A percentile compares a stretch with the other conserved stretches of the same genome.
phyloP scores from a whole-genome alignment of 35 echinoderm and acorn worm genomes.

The Heliocidaris erythrogramma region DNA sequence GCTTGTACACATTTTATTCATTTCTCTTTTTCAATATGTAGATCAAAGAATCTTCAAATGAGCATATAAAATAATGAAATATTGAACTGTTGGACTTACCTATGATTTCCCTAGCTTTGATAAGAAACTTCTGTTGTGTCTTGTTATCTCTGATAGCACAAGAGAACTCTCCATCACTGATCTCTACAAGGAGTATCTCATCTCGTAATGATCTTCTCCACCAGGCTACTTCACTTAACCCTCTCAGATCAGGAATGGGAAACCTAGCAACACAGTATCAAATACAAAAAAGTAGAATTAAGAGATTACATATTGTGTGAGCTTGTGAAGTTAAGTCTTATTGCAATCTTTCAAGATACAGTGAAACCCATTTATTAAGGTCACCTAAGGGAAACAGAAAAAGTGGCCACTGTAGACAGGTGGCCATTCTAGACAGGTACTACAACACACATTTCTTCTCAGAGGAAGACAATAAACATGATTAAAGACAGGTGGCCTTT shows the following conservation, averaged over 20 bases:
- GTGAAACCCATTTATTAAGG: too few species aligned
- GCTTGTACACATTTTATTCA: too few species aligned
- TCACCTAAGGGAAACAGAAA: too few species aligned
- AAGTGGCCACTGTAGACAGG: too few species aligned
- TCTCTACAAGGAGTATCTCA: slow-evolving; percentile 77
- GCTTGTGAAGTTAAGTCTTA: too few species aligned
- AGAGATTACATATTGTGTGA: not conserved
- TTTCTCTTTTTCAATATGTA: not conserved
- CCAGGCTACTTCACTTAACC: slow-evolving; percentile 86
- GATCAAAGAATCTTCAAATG: not conserved
- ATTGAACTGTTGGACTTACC: slow-evolving; percentile 43
- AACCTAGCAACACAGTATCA: slow-evolving; percentile 59
- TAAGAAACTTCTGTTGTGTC: slow-evolving; percentile 66
- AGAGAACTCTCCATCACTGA: slow-evolving; percentile 69
- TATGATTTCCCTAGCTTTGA: slow-evolving; percentile 80
- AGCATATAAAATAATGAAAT: not conserved
- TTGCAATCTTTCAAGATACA: too few species aligned
- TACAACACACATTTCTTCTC: too few species aligned
- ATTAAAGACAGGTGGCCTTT: too few species aligned
- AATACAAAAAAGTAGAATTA: slow-evolving; percentile 16
- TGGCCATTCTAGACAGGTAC: too few species aligned
- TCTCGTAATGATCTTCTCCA: slow-evolving; percentile 82
- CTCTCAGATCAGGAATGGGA: slow-evolving; percentile 89
- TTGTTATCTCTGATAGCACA: slow-evolving; percentile 69
- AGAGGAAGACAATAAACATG: too few species aligned